Evolutionary conservation across 2,888 invertebrate genomes (phyloP).

Genomic region (Minunthozetes semirufus): DNA sequence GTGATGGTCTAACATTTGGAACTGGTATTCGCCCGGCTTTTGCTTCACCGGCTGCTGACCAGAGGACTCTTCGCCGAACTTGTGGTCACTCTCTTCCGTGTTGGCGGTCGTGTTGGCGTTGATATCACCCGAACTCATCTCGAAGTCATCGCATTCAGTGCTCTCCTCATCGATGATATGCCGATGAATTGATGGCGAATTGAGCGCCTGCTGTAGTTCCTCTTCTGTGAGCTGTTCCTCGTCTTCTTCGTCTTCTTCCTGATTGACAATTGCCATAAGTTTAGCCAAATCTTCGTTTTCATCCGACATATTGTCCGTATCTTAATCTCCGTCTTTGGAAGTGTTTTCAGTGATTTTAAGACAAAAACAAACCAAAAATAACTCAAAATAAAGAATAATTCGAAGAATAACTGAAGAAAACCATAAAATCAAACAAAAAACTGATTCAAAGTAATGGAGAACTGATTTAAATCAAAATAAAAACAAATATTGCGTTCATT

Average conservation of each 20-base stretch:
- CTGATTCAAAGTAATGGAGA: too few species aligned
- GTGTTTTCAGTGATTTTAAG: too few species aligned
- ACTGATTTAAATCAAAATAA: too few species aligned
- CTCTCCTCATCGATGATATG: slow-evolving; percentile 13
- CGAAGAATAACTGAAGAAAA: too few species aligned
- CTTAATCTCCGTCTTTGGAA: neutral
- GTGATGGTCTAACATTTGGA: slow-evolving; percentile 27
- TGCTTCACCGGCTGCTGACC: neutral
- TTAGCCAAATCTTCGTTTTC: slow-evolving; percentile 12
- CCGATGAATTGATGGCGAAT: neutral
- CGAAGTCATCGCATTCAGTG: slow-evolving; percentile 17
- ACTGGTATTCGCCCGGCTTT: neutral
- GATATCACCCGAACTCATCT: neutral
- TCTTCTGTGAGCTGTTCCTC: slow-evolving; percentile 20
- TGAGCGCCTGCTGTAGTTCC: slow-evolving; percentile 10
- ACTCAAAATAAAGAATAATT: too few species aligned
- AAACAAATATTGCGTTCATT: too few species aligned
- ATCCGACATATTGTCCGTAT: neutral
- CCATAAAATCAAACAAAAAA: too few species aligned
- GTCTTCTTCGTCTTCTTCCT: slow-evolving; percentile 19
- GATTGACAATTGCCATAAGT: slow-evolving; percentile 9
- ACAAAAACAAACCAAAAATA: too few species aligned
- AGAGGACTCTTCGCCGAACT: neutral
- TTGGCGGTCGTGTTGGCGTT: neutral
- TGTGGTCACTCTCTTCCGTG: neutral